Percentiles rank a stretch among this genome's conserved stretches.
Evolutionary conservation across 2,888 invertebrate species (phyloP).

Genomic region (Trachelus stipa): DNA sequence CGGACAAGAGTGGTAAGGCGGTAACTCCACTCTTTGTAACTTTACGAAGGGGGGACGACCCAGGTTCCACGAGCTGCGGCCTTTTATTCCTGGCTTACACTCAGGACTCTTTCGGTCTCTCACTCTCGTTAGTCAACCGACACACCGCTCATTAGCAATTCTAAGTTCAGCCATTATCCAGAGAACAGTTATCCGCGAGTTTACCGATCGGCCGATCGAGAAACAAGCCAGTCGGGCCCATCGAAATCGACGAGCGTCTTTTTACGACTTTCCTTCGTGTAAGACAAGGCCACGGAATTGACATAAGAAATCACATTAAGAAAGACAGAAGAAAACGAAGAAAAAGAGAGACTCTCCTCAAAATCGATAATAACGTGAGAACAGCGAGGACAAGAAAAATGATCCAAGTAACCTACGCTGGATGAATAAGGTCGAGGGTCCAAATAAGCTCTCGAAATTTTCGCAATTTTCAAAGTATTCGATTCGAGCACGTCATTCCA

Average conservation of each 20-base stretch:
- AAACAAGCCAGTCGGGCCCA: neutral
- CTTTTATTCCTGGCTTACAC: constrained; percentile 1
- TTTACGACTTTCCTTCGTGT: neutral
- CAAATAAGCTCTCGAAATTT: neutral
- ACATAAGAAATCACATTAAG: neutral
- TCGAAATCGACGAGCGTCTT: neutral
- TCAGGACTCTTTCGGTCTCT: constrained; percentile 6
- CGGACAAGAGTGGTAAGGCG: neutral
- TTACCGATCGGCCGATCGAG: neutral
- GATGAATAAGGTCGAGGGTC: neutral
- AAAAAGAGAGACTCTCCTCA: neutral
- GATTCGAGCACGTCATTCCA: neutral
- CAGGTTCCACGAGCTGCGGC: neutral
- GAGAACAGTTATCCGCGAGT: constrained; percentile 6
- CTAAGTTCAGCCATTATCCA: constrained; percentile 7
- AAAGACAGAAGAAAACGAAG: neutral
- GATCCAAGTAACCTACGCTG: neutral
- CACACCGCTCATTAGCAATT: constrained; percentile 10
- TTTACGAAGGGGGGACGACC: neutral
- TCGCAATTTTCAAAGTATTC: neutral
- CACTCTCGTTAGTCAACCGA: constrained; percentile 9
- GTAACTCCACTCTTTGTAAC: constrained; percentile 2
- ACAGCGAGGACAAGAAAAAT: neutral
- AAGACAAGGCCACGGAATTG: neutral
- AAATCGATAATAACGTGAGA: too few relatives aligned